A percentile compares a stretch with the other conserved stretches of the same genome.
Evolutionary conservation across 2,797 vertebrate genomes (phyloP).

Genomic region (Gymnoscopelus microlampas): DNA sequence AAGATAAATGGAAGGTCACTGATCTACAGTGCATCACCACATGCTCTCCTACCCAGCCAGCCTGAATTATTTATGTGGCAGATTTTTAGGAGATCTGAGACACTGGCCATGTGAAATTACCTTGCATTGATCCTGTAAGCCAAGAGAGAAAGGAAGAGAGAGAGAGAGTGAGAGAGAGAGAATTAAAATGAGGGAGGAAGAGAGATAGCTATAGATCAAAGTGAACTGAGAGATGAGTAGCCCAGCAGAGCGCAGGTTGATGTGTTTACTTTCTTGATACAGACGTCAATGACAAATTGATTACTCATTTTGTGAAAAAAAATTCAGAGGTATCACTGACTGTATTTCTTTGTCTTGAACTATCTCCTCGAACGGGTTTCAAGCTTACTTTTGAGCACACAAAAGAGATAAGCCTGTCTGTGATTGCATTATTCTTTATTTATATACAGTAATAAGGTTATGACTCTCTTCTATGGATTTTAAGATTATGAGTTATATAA

Average conservation of each 20-base stretch:
- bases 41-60: constrained; percentile 53
- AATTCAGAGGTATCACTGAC: not conserved
- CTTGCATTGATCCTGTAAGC: constrained; percentile 71
- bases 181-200: not conserved
- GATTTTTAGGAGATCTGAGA: constrained; percentile 74
- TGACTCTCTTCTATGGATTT: not conserved
- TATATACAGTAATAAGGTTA: not conserved
- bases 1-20: constrained; percentile 63
- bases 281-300: constrained; percentile 50
- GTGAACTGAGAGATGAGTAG: constrained; percentile 33
- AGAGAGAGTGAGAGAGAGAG: not conserved
- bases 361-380: not conserved
- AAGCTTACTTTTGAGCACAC: not conserved
- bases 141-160: constrained; percentile 41
- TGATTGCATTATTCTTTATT: constrained; percentile 6
- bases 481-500: constrained; percentile 26
- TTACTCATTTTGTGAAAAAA: constrained; percentile 40
- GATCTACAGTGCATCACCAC: constrained; percentile 58
- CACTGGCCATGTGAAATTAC: constrained; percentile 70
- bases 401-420: constrained; percentile 11
- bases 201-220: constrained; percentile 31
- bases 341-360: constrained; percentile 1
- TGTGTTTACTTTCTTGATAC: constrained; percentile 50
- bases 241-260: constrained; percentile 23
- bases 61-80: constrained; percentile 74